Percentiles rank a stretch among this genome's conserved stretches.
Conservation (phyloP, 2,113 vertebrate species). For the Ictalurus punctatus region DNA sequence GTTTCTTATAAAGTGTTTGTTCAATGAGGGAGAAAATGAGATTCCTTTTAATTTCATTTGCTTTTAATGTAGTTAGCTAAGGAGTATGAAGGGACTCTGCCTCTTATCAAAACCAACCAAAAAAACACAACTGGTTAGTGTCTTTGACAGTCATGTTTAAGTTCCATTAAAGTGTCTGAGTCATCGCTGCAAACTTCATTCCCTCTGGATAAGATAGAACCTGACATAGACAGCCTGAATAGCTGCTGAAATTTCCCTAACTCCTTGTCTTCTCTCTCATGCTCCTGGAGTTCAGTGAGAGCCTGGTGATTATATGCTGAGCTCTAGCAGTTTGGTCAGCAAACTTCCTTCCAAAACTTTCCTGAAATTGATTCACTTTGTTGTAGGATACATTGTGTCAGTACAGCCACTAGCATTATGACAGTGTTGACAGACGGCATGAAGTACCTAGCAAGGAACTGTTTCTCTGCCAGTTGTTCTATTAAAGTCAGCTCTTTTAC, state of each 20-base stretch:
- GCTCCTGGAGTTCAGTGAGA: conserved; percentile 12
- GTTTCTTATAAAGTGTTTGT: conserved; percentile 9
- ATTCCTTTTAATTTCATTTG: conserved; percentile 19
- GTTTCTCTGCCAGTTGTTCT: conserved; percentile 1
- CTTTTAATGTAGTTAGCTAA: conserved; percentile 16
- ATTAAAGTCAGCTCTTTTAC: conserved; percentile 32
- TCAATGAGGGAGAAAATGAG: conserved; percentile 20
- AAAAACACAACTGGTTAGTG: background rate
- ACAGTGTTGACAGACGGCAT: conserved; percentile 35
- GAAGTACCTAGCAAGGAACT: conserved; percentile 27
- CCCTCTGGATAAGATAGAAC: background rate
- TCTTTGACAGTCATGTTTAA: conserved; percentile 16
- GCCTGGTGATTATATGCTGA: conserved; percentile 12
- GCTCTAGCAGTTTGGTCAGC: conserved; percentile 28
- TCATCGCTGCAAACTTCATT: background rate
- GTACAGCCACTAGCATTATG: conserved; percentile 18
- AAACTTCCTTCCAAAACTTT: conserved; percentile 1
- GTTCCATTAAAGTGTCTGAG: background rate
- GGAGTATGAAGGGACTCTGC: background rate
- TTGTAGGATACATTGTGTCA: conserved; percentile 19
- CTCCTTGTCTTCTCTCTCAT: conserved; percentile 5
- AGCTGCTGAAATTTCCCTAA: background rate
- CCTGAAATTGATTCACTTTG: conserved; percentile 16
- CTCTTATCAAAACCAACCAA: background rate
- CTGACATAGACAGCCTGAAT: background rate